These are phyloP conservation scores for Andricus curvator DNA, from an alignment of 2,888 invertebrate species.

Conservation along the genomic window DNA sequence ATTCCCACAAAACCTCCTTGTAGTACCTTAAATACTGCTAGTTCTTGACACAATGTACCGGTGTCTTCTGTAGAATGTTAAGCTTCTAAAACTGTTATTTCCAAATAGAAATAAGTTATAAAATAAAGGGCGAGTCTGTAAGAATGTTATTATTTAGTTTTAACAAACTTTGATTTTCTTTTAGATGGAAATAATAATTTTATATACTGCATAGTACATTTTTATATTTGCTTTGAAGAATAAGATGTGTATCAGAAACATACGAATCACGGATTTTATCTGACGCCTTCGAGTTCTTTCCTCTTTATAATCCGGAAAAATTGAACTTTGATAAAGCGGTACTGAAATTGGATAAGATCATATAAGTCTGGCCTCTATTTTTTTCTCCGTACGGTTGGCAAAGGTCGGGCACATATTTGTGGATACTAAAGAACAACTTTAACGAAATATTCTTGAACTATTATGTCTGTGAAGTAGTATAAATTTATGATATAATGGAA, in stretches of 20 bases:
- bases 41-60: constrained; percentile 36
- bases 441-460: neutral
- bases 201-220: neutral
- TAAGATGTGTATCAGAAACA: neutral
- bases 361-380: neutral
- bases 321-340: neutral
- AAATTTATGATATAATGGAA: neutral
- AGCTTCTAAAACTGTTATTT: constrained; percentile 10
- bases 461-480: neutral
- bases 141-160: neutral
- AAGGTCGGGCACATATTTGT: neutral
- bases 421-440: neutral
- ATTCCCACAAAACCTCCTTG: too few relatives aligned
- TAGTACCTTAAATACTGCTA: neutral
- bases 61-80: constrained; percentile 17
- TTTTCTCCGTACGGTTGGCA: neutral
- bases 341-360: neutral
- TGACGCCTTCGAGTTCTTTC: neutral
- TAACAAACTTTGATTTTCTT: neutral
- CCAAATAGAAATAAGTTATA: constrained; percentile 21
- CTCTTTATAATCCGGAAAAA: neutral
- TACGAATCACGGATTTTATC: neutral
- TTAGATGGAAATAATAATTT: too few relatives aligned
- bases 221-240: neutral
- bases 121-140: constrained; percentile 3